Evolutionary conservation across 2,113 vertebrate genomes (phyloP).

Genomic region (Hystrix brachyura): DNA sequence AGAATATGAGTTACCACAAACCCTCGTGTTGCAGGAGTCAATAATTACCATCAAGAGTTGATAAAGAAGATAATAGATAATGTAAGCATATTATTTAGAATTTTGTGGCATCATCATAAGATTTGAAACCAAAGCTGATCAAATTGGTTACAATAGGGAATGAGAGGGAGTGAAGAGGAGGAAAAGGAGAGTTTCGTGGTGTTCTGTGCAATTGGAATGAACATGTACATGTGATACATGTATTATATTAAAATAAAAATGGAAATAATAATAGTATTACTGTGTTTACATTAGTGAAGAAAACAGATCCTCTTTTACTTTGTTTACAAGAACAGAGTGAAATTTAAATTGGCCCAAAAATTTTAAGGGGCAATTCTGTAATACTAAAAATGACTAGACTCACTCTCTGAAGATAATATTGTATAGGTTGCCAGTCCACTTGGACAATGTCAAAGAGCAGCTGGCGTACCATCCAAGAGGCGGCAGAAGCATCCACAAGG

Average conservation of each 20-base stretch:
- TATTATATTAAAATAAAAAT: slow-evolving; percentile 47
- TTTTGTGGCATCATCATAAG: not conserved
- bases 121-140: slow-evolving; percentile 1
- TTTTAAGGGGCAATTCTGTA: not conserved
- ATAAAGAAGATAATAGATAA: not conserved
- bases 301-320: not conserved
- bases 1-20: not conserved
- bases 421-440: not conserved
- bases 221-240: not conserved
- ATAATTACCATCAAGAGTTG: not conserved
- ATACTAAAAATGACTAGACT: not conserved
- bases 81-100: not conserved
- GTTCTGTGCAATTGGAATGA: not conserved
- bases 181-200: not conserved
- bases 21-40: not conserved
- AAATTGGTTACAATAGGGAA: not conserved
- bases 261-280: not conserved
- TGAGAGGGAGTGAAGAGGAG: not conserved
- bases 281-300: not conserved
- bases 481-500: not conserved
- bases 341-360: not conserved
- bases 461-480: not conserved
- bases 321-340: not conserved
- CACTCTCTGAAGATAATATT: slow-evolving; percentile 9
- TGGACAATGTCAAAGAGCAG: not conserved